A percentile compares a stretch with the other conserved stretches of the same genome.
Conservation (phyloP, 1,140 invertebrate genomes). For the Lepidurus arcticus region DNA sequence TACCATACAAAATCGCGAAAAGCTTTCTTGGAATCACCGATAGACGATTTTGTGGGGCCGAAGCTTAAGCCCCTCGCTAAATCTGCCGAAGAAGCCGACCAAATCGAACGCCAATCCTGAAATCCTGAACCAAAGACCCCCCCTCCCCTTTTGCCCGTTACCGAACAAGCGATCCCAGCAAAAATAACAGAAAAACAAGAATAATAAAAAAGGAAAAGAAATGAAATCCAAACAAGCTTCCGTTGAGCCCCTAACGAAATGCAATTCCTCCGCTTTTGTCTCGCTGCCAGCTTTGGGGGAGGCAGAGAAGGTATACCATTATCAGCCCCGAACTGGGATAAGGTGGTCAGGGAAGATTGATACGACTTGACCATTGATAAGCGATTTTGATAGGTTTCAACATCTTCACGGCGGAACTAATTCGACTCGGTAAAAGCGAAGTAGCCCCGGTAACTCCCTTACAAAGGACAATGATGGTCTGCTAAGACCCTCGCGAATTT, state of each 20-base stretch:
- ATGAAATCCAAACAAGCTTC: background rate
- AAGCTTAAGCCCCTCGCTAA: background rate
- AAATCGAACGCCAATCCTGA: background rate
- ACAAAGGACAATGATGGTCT: background rate
- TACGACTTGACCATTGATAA: background rate
- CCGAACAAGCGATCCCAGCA: background rate
- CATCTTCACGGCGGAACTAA: background rate
- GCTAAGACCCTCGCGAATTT: slow-evolving; percentile 1
- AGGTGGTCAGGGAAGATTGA: slow-evolving; percentile 7
- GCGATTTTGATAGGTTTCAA: slow-evolving; percentile 1
- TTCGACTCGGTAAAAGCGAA: background rate
- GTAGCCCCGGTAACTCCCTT: background rate
- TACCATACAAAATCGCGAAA: background rate
- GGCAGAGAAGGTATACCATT: background rate
- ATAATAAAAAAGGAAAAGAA: background rate
- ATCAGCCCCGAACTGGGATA: background rate
- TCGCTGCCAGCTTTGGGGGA: background rate
- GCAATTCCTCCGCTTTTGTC: background rate
- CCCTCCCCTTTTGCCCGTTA: background rate
- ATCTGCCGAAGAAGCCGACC: background rate
- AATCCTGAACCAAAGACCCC: background rate
- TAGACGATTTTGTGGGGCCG: background rate
- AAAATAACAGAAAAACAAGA: background rate
- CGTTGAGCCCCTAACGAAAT: background rate
- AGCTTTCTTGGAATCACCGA: background rate